Conservation (phyloP, 1,140 invertebrate species). For the Tetragonula clypearis region DNA sequence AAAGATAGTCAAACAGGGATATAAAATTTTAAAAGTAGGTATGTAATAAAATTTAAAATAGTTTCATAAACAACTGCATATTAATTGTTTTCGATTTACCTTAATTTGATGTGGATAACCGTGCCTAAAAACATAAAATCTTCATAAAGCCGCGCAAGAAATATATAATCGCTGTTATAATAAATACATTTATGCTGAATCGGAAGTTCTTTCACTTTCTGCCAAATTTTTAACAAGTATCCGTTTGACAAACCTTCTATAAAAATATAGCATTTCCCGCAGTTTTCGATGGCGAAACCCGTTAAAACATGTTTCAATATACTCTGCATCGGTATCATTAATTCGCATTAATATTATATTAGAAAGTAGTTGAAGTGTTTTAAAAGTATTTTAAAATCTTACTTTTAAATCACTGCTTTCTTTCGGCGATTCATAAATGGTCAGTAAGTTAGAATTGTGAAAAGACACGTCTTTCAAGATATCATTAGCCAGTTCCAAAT, state of each 20-base stretch:
- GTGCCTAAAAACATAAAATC: conserved; percentile 5
- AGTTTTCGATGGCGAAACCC: conserved; percentile 32
- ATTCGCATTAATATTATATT: neutral
- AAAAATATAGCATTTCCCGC: conserved; percentile 16
- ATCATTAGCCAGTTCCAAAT: neutral
- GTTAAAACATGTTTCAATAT: conserved; percentile 16
- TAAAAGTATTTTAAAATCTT: neutral
- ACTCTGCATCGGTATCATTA: neutral
- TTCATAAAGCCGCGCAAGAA: conserved; percentile 22
- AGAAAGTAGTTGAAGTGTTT: neutral
- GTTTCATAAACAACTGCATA: neutral
- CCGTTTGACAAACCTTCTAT: conserved; percentile 34
- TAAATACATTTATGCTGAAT: conserved; percentile 7
- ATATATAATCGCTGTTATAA: conserved; percentile 31
- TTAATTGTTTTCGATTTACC: conserved; percentile 8
- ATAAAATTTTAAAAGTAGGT: neutral
- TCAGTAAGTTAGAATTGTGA: conserved; percentile 13
- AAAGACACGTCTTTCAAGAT: conserved; percentile 6
- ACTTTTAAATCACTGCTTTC: neutral
- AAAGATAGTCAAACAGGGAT: neutral
- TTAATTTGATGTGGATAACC: conserved; percentile 11
- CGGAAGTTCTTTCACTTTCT: neutral
- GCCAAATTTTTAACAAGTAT: conserved; percentile 39
- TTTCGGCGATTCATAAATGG: neutral
- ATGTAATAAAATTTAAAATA: neutral